A percentile compares a stretch with the other conserved stretches of the same genome.
Conservation (phyloP, 2,113 vertebrate genomes). For the Dipodomys ordii region DNA sequence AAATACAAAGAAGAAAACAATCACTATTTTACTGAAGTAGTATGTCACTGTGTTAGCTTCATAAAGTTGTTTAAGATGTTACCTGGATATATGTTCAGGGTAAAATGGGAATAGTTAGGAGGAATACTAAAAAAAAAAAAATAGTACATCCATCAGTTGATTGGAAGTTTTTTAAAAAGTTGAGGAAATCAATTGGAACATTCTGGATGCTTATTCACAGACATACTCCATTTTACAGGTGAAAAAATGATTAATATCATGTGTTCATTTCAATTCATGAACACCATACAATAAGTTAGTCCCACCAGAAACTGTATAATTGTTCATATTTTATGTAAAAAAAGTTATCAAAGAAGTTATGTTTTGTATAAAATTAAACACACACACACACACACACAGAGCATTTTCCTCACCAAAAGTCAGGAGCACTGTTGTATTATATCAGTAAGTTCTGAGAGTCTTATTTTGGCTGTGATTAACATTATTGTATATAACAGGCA, state of each 20-base stretch:
- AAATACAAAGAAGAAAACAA: slow-evolving; percentile 27
- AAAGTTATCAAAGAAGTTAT: slow-evolving; percentile 55
- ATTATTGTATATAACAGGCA: slow-evolving; percentile 18
- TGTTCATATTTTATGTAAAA: slow-evolving; percentile 46
- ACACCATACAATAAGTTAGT: background rate
- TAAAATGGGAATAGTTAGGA: background rate
- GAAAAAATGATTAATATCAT: background rate
- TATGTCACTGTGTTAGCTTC: background rate
- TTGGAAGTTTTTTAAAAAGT: background rate
- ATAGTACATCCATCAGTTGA: background rate
- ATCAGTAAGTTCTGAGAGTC: slow-evolving; percentile 57
- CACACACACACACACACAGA: no score
- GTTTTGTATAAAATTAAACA: slow-evolving; percentile 63
- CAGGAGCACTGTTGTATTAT: slow-evolving; percentile 53
- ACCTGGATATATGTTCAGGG: background rate
- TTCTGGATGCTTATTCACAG: background rate
- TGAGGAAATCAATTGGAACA: background rate
- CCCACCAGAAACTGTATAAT: slow-evolving; percentile 29
- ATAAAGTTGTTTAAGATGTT: background rate
- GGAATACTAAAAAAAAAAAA: background rate
- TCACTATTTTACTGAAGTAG: background rate
- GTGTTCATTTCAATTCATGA: slow-evolving; percentile 14
- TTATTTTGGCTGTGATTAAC: slow-evolving; percentile 65
- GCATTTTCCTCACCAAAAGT: background rate
- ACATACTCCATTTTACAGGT: background rate